Conservation (phyloP, 2,888 invertebrate species). For the Cantharis rustica region DNA sequence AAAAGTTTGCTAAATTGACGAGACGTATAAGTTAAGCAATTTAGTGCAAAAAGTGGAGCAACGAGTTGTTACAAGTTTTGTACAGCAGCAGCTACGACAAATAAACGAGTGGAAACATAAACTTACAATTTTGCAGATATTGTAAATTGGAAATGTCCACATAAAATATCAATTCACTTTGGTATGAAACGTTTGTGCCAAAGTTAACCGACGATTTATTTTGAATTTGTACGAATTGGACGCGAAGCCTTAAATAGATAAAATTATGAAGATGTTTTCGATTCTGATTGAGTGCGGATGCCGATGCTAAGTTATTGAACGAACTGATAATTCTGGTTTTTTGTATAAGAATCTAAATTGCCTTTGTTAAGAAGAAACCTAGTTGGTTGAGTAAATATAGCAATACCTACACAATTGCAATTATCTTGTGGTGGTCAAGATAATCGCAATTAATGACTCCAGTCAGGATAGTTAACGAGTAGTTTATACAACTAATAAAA, state of each 20-base stretch:
- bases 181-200: background rate
- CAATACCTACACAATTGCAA: background rate
- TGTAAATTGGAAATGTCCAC: conserved; percentile 17
- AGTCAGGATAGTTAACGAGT: background rate
- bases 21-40: conserved; percentile 3
- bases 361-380: background rate
- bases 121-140: conserved; percentile 16
- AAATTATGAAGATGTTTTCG: background rate
- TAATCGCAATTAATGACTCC: conserved; percentile 2
- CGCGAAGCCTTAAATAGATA: background rate
- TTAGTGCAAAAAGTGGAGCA: conserved; percentile 6
- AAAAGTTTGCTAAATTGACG: conserved; percentile 8
- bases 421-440: conserved; percentile 5
- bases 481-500: conserved; percentile 1
- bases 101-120: conserved; percentile 9
- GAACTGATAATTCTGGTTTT: background rate
- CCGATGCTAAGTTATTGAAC: background rate
- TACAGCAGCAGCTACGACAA: conserved; percentile 5
- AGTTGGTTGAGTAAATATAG: background rate
- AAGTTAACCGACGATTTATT: background rate
- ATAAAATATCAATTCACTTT: conserved; percentile 19
- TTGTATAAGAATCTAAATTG: background rate
- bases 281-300: background rate
- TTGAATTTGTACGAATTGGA: background rate
- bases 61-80: background rate